Conservation (phyloP, 2,797 vertebrate genomes). For the Halcyon badia region DNA sequence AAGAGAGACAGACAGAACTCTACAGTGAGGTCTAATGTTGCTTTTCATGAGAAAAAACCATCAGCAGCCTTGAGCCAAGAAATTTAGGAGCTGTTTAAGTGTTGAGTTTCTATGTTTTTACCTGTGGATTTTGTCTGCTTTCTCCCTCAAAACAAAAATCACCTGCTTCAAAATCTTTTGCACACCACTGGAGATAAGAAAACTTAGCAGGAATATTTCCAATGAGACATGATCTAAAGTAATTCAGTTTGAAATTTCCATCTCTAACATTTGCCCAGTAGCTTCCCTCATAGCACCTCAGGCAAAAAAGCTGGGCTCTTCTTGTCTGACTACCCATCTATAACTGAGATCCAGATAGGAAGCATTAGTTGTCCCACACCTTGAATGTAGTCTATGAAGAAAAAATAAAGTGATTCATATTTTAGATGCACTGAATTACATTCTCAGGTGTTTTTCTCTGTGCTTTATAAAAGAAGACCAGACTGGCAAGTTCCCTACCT, state of each 20-base stretch:
- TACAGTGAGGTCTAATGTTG: background rate
- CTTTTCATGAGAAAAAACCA: background rate
- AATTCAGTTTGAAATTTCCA: background rate
- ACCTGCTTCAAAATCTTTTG: background rate
- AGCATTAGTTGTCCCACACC: background rate
- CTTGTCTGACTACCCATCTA: background rate
- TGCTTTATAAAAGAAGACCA: background rate
- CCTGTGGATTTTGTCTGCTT: background rate
- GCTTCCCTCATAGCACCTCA: background rate
- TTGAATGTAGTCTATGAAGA: background rate
- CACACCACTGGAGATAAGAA: background rate
- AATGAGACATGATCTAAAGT: background rate
- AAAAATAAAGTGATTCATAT: background rate
- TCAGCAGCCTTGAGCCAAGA: background rate
- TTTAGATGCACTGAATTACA: background rate
- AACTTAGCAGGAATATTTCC: background rate
- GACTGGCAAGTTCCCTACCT: background rate
- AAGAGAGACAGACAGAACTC: background rate
- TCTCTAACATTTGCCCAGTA: background rate
- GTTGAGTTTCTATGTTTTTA: background rate
- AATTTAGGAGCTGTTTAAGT: background rate
- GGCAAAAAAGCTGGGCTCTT: background rate
- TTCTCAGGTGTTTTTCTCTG: background rate
- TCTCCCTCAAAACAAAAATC: background rate
- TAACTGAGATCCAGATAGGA: background rate